Evolutionary conservation across 35 echinoderm and acorn worm species (phyloP), one percentile per base, ranked within the genome.

Genomic region (Lytechinus pictus): DNA sequence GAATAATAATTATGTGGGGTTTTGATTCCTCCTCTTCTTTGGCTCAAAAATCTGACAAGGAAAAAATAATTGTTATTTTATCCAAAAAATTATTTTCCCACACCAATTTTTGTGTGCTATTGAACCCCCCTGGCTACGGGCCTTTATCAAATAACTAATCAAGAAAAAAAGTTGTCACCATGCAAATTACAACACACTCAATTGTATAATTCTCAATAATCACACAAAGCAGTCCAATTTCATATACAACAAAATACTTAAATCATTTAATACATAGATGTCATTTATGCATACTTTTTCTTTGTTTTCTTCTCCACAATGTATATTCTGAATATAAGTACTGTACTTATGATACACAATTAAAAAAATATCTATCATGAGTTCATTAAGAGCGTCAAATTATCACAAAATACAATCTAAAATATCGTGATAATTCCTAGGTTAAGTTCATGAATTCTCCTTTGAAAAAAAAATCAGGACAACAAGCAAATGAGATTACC

Each of bases 261-360:
- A 79, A 79, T 14, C 66, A 79, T 79, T 79, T 79, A 79, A 79
- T 79, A 79, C 66, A 71, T 71, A 79, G 66, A 79, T 24, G 66
- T 79, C 12, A 79, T 79, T 71, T 79, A 79, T 79, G 66, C 12
- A 79, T 79, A 44, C n/a, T 88, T 90, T 44, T 90, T 90, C 88
- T 52, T 88, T 88, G 8, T 51, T 90, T 44, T 44, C 52, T 11
- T 58, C 11, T 90, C 88, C 44, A 90, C 52, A 54, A 14, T 12
- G 52, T 90, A 90, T 52, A 90, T 6, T 90, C 88, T 52, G 88
- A 54, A 90, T 90, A 90, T 90, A 90, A 90, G 88, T 90, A 90
- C 88, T 90, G 88, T 90, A 90, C 88, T 90, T 90, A 90, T 33
- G 29, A 52, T 90, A 90, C 88, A 90, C 16, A 10, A 88, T 88